A percentile compares a stretch with the other conserved stretches of the same genome.
phyloP scores from a whole-genome alignment of 2,888 invertebrate species.

The Exephanes ischioxanthus region DNA sequence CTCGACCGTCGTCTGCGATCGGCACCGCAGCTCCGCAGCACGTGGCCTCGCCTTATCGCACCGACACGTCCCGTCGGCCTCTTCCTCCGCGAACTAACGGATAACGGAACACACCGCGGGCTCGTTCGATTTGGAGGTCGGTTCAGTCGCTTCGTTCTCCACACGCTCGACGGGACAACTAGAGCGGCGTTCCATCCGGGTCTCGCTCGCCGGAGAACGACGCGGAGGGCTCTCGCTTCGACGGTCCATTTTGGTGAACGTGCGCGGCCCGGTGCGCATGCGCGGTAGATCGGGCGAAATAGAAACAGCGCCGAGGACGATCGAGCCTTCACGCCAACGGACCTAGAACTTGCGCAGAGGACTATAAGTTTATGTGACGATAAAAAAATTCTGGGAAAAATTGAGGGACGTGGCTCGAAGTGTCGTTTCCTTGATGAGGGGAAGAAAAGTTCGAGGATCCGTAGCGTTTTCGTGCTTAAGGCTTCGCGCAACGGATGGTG shows the following conservation, averaged over 20 bases:
- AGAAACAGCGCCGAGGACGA: neutral
- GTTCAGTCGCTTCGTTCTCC: neutral
- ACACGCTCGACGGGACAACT: neutral
- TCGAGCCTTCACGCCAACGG: no score
- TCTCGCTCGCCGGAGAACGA: constrained; percentile 1
- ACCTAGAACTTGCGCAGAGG: no score
- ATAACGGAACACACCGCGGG: neutral
- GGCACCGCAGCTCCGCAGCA: constrained; percentile 38
- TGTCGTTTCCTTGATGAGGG: no score
- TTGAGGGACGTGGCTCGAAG: no score
- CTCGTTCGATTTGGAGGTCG: constrained; percentile 11
- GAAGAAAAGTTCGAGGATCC: no score
- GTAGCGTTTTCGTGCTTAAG: no score
- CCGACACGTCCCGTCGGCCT: constrained; percentile 18
- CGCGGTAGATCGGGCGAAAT: neutral
- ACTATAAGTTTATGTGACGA: no score
- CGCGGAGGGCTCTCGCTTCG: neutral
- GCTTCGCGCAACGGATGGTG: no score
- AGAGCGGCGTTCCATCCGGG: neutral
- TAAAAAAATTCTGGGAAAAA: no score
- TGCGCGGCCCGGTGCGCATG: neutral
- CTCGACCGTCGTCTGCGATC: constrained; percentile 34
- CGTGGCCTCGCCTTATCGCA: constrained; percentile 30
- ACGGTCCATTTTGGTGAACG: constrained; percentile 2
- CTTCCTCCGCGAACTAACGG: neutral